Base-by-base conservation (phyloP, 1,140 invertebrate species). In the Anastatus disparis region DNA sequence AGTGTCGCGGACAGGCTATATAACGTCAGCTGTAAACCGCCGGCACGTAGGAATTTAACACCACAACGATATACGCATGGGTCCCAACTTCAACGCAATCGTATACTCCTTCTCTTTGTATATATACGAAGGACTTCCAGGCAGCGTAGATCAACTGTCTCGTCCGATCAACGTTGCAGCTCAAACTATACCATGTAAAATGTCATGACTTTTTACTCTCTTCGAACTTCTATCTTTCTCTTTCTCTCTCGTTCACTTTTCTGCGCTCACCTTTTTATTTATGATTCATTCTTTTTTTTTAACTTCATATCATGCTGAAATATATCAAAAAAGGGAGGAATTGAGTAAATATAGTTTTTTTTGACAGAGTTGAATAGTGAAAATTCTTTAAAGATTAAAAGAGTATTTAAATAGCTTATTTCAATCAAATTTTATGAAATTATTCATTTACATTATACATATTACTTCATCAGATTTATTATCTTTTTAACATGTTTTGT, bases 61-160 rank as follows among this genome's bases (percentile, higher is more conserved):
- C 66, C 66, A 52, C 20, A 38, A 4, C 31, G 7, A 17, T n/a
- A n/a, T n/a, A 24, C 44, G 26, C 52, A 53, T 27, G 42, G 50
- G 29, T 17, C 29, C 27, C 44, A 44, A 27, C 35, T 50, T 68
- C 65, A 48, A 66, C 42, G 59, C 61, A 20, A 35, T 12, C 20
- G 20, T 24, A 2, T 26, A 35, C 17, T 29, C 10, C 8, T 10
- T 42, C 35, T 42, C 20, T 42, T 22, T 35, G 31, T 42, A 17
- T 26, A 26, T 17, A 29, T 46, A 46, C 46, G n/a, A n/a, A n/a
- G 44, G 17, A 27, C n/a, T n/a, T 40, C 38, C 48, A 38, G 53
- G 42, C 65, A 40, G 58, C 66, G 61, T 70, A n/a, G n/a, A 64
- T 65, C 65, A 38, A 46, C 63, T 73, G 71, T 73, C 71, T 70